A percentile compares a stretch with the other conserved stretches of the same genome.
Evolutionary conservation across 2,888 invertebrate genomes (phyloP).

Genomic region (Lepidochitona cinerea): DNA sequence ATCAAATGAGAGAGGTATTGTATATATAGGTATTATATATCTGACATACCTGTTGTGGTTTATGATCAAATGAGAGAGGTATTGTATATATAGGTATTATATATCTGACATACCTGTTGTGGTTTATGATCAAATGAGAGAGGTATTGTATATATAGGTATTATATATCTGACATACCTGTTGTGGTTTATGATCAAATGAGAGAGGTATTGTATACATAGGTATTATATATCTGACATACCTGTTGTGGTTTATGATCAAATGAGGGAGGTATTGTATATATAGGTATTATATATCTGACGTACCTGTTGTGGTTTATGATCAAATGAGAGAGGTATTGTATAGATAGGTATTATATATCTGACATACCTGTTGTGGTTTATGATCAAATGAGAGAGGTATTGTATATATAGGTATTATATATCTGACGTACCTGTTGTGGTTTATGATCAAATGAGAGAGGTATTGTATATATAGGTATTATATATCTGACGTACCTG

Average conservation of each 20-base stretch:
- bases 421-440: slow-evolving; percentile 92
- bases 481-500: too few relatives aligned
- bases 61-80: slow-evolving; percentile 95
- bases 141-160: slow-evolving; percentile 91
- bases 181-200: slow-evolving; percentile 97
- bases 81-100: too few relatives aligned
- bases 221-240: slow-evolving; percentile 93
- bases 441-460: slow-evolving; percentile 98
- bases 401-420: too few relatives aligned
- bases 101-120: slow-evolving; percentile 92
- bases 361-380: slow-evolving; percentile 96
- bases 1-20: slow-evolving; percentile 93
- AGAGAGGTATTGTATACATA: slow-evolving; percentile 91
- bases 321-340: slow-evolving; percentile 93
- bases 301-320: slow-evolving; percentile 97
- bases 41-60: slow-evolving; percentile 96
- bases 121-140: slow-evolving; percentile 98
- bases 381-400: slow-evolving; percentile 95
- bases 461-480: slow-evolving; percentile 91
- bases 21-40: too few relatives aligned
- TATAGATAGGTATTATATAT: too few relatives aligned
- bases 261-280: slow-evolving; percentile 92
- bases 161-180: too few relatives aligned
- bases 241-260: slow-evolving; percentile 97
- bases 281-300: too few relatives aligned